phyloP scores from a whole-genome alignment of 1,140 invertebrate species.

The Drosophila virilis region DNA sequence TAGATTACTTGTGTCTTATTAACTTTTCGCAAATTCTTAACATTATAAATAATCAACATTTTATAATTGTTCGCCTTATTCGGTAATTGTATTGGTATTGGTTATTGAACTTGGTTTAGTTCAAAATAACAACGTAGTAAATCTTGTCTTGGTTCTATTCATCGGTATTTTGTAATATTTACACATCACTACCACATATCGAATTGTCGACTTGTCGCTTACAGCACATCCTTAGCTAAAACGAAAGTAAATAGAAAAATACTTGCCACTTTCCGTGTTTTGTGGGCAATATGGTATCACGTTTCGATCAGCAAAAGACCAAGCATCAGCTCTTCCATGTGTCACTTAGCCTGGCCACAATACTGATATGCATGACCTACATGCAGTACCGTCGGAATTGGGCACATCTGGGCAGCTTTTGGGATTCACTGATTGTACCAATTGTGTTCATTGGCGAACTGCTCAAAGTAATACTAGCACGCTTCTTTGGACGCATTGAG shows the following conservation, averaged over 20 bases:
- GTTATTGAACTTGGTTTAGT: too few relatives aligned
- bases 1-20: too few relatives aligned
- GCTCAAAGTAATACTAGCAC: constrained; percentile 72
- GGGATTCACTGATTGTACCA: constrained; percentile 82
- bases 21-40: too few relatives aligned
- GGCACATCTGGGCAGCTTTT: constrained; percentile 76
- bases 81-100: too few relatives aligned
- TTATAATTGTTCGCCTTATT: too few relatives aligned
- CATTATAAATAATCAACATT: too few relatives aligned
- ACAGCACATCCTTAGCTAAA: constrained; percentile 29
- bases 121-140: too few relatives aligned
- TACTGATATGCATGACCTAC: constrained; percentile 80
- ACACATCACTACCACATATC: constrained; percentile 16
- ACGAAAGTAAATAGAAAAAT: constrained; percentile 39
- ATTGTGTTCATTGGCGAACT: constrained; percentile 79
- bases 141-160: neutral
- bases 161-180: constrained; percentile 1
- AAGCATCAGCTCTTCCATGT: constrained; percentile 83
- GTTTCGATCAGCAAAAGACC: constrained; percentile 81
- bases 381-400: constrained; percentile 80
- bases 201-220: constrained; percentile 25
- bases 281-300: constrained; percentile 62
- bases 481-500: constrained; percentile 70
- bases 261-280: constrained; percentile 2
- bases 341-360: constrained; percentile 75